Evolutionary conservation across 1,140 invertebrate species (phyloP), one percentile per base, ranked within the genome.

Genomic region (Chrysomallon squamiferum): DNA sequence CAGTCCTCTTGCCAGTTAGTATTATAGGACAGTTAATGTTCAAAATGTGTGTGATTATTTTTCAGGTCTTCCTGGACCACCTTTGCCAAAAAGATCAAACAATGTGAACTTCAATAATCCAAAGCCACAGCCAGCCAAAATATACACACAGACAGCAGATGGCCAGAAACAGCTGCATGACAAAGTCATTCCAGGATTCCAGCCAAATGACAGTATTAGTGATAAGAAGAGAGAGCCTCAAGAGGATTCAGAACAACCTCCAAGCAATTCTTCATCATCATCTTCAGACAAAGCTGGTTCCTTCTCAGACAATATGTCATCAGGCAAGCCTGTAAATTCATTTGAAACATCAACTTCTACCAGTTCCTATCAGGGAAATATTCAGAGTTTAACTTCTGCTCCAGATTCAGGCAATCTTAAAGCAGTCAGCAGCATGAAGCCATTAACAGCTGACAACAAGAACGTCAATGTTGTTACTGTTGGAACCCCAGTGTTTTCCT

Each of bases 401-500:
- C 9, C 30, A 50, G 57, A 64, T n/a, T 41, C 20, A 30, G 56
- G 33, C 20, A 59, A 45, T 59, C 20, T 59, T 11, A 38, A 38
- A 38, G 35, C 6, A 15, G 35, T 38, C 35, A 38, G 15, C 35
- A 38, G 35, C 35, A 38, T 38, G 35, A 38, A 38, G 5, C 15
- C 35, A 15, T 38, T 52, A 32, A 64, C 54, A 13, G 38, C 29
- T 49, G 32, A 58, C 20, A 59, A 45, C 38, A 20, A 41, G 32
- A 59, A 27, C 29, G 18, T 60, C 20, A 27, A 54, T 54, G 50
- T 27, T 27, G 29, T 15, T 15, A 43, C 27, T 35, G 29, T 69
- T 2, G 59, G 62, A 25, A 71, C 70, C 0, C 59, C 66, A 11
- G 41, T 35, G 18, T 79, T 95, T 33, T 86, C 88, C 0, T 95